Evolutionary conservation across 1,140 invertebrate species (phyloP).

Genomic region (Drosophila paulistorum): DNA sequence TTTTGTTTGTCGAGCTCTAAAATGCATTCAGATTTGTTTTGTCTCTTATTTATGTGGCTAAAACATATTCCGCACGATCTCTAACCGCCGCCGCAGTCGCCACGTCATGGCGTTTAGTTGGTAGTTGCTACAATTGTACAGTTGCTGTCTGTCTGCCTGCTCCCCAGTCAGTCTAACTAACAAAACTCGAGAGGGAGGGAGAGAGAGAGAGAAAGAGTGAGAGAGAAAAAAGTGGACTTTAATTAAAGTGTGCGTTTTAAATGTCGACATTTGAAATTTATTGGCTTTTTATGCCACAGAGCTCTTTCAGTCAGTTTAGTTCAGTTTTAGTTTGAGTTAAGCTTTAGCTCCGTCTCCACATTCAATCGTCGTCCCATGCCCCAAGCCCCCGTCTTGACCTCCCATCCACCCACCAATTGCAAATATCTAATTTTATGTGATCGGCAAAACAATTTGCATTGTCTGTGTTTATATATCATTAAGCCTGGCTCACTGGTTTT

Average conservation of each 20-base stretch:
- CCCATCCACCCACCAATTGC: constrained; percentile 26
- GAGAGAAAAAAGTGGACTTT: constrained; percentile 44
- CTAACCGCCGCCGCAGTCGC: constrained; percentile 1
- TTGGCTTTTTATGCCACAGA: constrained; percentile 58
- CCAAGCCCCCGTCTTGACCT: constrained; percentile 16
- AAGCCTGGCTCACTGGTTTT: constrained; percentile 2
- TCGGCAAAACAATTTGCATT: constrained; percentile 39
- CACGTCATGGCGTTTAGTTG: constrained; percentile 16
- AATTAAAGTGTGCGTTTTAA: constrained; percentile 77
- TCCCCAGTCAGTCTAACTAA: not conserved
- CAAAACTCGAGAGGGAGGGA: not conserved
- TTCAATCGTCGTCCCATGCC: not conserved
- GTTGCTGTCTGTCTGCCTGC: constrained; percentile 9
- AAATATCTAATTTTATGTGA: constrained; percentile 42
- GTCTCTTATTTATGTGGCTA: not conserved
- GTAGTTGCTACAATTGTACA: constrained; percentile 11
- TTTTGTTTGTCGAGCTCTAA: constrained; percentile 1
- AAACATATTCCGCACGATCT: constrained; percentile 54
- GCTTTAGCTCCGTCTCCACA: constrained; percentile 7
- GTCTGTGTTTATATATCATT: constrained; percentile 39
- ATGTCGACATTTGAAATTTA: constrained; percentile 69
- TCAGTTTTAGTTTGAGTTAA: constrained; percentile 5
- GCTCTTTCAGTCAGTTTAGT: constrained; percentile 14
- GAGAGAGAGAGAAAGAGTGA: not conserved
- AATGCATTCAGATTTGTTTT: constrained; percentile 14